Evolutionary conservation across 2,113 vertebrate species (phyloP), one percentile per base, ranked within the genome.

Genomic region (Penelope pileata): DNA sequence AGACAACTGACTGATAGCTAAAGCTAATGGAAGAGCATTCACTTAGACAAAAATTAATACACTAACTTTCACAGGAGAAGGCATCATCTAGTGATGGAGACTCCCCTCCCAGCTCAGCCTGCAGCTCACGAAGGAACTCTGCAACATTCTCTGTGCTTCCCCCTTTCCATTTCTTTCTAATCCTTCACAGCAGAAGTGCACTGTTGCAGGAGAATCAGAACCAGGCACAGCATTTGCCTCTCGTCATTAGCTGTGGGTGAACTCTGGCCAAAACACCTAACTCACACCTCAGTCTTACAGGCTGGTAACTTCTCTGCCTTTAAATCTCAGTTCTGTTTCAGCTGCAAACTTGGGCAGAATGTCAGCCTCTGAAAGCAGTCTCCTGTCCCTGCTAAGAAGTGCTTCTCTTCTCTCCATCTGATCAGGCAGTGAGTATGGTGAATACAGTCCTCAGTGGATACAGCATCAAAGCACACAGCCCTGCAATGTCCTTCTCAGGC

Each of bases 231-330:
- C 30, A 10, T 14, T 36, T 22, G 22, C 40, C 67, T 86, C 50
- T 12, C 50, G 24, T 12, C 1, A 1, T 6, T 21, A 53, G 4
- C 59, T 60, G 16, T 0, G 15, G 48, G 4, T 30, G 22, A 51
- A 47, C 34, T 27, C 63, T n/a, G n/a, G 38, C 7, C 62, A 7
- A n/a, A 11, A 3, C 26, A 27, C 60, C 18, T 15, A 74, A 12
- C 2, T 7, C 42, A 10, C 0, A 0, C 45, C 23, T 21, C 24
- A 48, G 17, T 15, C 17, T 5, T 9, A 24, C 16, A 60, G 34
- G 23, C 9, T 1, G 62, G 26, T 5, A 48, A 9, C 24, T 50
- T 6, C 64, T 75, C n/a, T 23, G 13, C 53, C 70, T 63, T 56
- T n/a, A 24, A 50, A 60, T 13, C 29, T 62, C 50, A 48, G 26